A percentile compares a stretch with the other conserved stretches of the same genome.
Conservation (phyloP, 1,140 invertebrate species). For the Drosophila mayri region DNA sequence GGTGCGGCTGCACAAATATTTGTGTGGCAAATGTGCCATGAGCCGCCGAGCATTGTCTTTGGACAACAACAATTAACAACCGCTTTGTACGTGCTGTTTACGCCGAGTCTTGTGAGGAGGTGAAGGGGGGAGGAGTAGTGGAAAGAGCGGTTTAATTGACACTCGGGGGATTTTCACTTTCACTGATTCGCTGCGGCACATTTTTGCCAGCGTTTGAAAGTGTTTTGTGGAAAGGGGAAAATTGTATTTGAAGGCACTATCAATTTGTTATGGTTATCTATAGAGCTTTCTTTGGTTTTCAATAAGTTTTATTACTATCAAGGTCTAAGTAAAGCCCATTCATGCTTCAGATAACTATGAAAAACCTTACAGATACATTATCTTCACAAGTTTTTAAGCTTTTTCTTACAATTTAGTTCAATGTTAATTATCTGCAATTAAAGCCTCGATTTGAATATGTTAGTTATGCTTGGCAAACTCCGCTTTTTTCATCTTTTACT, state of each 20-base stretch:
- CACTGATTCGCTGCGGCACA: constrained; percentile 74
- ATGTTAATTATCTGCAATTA: constrained; percentile 8
- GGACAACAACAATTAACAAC: constrained; percentile 55
- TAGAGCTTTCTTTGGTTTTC: constrained; percentile 1
- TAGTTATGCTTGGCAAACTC: constrained; percentile 39
- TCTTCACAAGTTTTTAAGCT: neutral
- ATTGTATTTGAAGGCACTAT: constrained; percentile 11
- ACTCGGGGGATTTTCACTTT: constrained; percentile 80
- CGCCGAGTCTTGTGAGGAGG: constrained; percentile 7
- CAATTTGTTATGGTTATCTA: constrained; percentile 21
- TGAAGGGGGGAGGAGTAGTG: constrained; percentile 2
- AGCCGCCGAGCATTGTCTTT: constrained; percentile 35
- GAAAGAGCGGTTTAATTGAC: constrained; percentile 73
- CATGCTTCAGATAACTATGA: neutral
- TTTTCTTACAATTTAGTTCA: neutral
- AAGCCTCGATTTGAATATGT: constrained; percentile 5
- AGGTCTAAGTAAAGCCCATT: neutral
- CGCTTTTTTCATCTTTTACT: constrained; percentile 65
- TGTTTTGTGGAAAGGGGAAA: constrained; percentile 33
- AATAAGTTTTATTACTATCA: constrained; percentile 9
- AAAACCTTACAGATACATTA: neutral
- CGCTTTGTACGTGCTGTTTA: constrained; percentile 52
- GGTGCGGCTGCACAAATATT: constrained; percentile 66
- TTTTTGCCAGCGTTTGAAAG: constrained; percentile 60
- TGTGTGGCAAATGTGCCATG: constrained; percentile 47